These are phyloP conservation scores for Onchidella celtica DNA, from an alignment of 2,888 invertebrate species.

Conservation along the genomic window DNA sequence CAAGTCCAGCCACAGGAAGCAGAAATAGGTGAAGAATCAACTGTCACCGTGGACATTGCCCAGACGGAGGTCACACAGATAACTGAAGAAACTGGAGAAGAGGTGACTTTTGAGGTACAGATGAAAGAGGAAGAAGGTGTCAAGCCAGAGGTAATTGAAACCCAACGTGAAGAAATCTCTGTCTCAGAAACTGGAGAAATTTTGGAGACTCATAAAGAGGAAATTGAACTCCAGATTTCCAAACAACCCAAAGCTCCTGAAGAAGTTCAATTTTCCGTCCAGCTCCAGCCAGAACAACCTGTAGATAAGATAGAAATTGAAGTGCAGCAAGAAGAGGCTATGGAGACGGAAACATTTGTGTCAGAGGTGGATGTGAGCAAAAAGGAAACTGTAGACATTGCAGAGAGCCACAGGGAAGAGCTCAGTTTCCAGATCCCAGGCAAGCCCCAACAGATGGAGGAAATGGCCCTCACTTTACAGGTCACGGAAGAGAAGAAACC, in stretches of 20 bases:
- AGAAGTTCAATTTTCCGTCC: conserved; percentile 69
- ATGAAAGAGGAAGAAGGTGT: conserved; percentile 49
- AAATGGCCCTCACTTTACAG: conserved; percentile 57
- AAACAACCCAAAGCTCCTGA: conserved; percentile 60
- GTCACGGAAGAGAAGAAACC: conserved; percentile 50
- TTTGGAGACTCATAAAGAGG: conserved; percentile 59
- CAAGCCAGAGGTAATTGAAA: conserved; percentile 41
- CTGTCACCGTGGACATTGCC: background rate
- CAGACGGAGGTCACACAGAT: conserved; percentile 48
- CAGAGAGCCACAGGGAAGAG: conserved; percentile 61
- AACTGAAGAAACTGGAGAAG: conserved; percentile 45
- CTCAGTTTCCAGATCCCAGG: conserved; percentile 63
- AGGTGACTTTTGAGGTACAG: conserved; percentile 52
- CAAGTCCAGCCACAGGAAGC: conserved; percentile 48
- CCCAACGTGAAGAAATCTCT: conserved; percentile 34
- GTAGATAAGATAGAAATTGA: conserved; percentile 44
- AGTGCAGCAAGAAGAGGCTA: conserved; percentile 39
- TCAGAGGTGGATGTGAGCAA: conserved; percentile 48
- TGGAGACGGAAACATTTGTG: conserved; percentile 52
- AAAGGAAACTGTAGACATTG: conserved; percentile 39
- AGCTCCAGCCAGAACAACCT: conserved; percentile 51
- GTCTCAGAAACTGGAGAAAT: conserved; percentile 40
- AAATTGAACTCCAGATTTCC: conserved; percentile 62
- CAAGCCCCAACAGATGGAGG: conserved; percentile 53
- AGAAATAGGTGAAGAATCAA: conserved; percentile 24